Conservation (phyloP, 1,140 invertebrate species). For the Solenopsis fugax region DNA sequence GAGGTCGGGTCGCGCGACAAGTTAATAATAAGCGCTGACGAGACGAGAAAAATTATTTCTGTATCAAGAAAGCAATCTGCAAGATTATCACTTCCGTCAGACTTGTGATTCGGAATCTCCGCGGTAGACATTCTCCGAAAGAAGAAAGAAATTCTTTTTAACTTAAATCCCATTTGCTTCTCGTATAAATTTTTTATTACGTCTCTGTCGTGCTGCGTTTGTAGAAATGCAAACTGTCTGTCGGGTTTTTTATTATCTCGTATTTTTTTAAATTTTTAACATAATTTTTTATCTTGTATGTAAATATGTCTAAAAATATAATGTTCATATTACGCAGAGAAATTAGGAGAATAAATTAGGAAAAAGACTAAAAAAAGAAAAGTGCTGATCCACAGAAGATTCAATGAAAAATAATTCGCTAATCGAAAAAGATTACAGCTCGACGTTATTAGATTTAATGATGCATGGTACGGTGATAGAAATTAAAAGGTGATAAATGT, state of each 20-base stretch:
- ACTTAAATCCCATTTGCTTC: neutral
- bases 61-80: neutral
- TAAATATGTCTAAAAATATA: neutral
- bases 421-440: neutral
- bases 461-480: constrained; percentile 8
- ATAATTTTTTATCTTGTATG: neutral
- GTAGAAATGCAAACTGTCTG: neutral
- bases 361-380: neutral
- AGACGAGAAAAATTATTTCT: neutral
- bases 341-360: neutral
- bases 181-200: neutral
- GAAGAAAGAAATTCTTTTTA: neutral
- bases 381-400: neutral
- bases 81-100: neutral
- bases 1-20: neutral
- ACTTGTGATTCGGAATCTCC: neutral
- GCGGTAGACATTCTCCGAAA: neutral
- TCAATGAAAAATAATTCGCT: constrained; percentile 24
- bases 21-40: constrained; percentile 4
- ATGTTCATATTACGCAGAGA: neutral
- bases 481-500: constrained; percentile 53
- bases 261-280: neutral
- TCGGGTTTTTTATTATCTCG: neutral
- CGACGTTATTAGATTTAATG: constrained; percentile 32
- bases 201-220: neutral